Evolutionary conservation across 2,888 invertebrate species (phyloP).

Genomic region (Thymelicus lineola): DNA sequence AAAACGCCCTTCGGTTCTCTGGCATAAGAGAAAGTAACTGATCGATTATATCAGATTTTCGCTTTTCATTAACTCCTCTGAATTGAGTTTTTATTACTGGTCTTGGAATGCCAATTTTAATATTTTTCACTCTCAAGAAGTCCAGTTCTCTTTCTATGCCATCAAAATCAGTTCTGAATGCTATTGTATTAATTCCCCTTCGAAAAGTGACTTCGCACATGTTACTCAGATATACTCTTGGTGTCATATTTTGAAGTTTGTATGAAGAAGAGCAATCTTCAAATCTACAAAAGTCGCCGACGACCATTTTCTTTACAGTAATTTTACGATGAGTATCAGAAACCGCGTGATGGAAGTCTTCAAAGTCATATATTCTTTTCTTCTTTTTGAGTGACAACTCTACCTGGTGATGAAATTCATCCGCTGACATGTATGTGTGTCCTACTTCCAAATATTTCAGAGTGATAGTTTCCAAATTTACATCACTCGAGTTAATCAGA

Average conservation of each 20-base stretch:
- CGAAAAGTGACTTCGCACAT: conserved; percentile 4
- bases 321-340: conserved; percentile 16
- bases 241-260: background rate
- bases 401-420: conserved; percentile 36
- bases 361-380: conserved; percentile 29
- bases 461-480: too few relatives aligned
- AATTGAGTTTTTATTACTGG: background rate
- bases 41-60: too few relatives aligned
- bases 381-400: conserved; percentile 24
- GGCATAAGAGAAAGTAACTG: too few relatives aligned
- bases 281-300: background rate
- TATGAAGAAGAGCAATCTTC: background rate
- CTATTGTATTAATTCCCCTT: background rate
- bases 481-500: too few relatives aligned
- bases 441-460: conserved; percentile 27
- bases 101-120: background rate
- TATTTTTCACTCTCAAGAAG: background rate
- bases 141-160: background rate
- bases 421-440: conserved; percentile 32
- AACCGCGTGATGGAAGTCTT: conserved; percentile 25
- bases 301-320: background rate
- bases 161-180: background rate
- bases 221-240: background rate
- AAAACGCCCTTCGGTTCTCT: too few relatives aligned
- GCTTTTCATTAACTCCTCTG: background rate